These are phyloP conservation scores for Saccostrea echinata DNA, from an alignment of 1,140 invertebrate genomes.

Conservation along the genomic window DNA sequence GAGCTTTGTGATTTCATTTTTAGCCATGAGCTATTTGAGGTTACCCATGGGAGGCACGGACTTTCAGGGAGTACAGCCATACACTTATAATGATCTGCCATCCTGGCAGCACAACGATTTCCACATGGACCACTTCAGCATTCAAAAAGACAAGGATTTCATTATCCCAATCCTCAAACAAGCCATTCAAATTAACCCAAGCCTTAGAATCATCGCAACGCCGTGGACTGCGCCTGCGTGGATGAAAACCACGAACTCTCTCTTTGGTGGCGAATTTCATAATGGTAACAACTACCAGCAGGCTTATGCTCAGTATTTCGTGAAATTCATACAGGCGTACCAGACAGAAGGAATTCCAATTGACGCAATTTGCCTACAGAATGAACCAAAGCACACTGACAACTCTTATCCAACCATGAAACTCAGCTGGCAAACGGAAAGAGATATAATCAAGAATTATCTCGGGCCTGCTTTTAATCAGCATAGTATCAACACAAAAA, in stretches of 20 bases:
- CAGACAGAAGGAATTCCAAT: slow-evolving; percentile 61
- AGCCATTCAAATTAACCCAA: slow-evolving; percentile 61
- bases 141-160: slow-evolving; percentile 63
- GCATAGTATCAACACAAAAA: slow-evolving; percentile 62
- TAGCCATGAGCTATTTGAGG: slow-evolving; percentile 58
- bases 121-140: slow-evolving; percentile 64
- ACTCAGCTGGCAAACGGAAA: slow-evolving; percentile 36
- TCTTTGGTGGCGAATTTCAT: slow-evolving; percentile 61
- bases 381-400: slow-evolving; percentile 61
- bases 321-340: slow-evolving; percentile 66
- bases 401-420: slow-evolving; percentile 59
- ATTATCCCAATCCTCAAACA: slow-evolving; percentile 67
- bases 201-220: slow-evolving; percentile 62
- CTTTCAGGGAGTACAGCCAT: slow-evolving; percentile 59
- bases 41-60: slow-evolving; percentile 65
- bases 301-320: slow-evolving; percentile 62
- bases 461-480: slow-evolving; percentile 61
- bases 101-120: slow-evolving; percentile 55
- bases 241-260: slow-evolving; percentile 64
- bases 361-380: slow-evolving; percentile 65
- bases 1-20: neutral
- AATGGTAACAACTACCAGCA: slow-evolving; percentile 53
- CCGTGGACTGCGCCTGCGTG: slow-evolving; percentile 68
- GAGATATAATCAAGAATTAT: slow-evolving; percentile 59
- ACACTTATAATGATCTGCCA: slow-evolving; percentile 60